Conservation (phyloP, 1,140 invertebrate species). For the Delia radicum region DNA sequence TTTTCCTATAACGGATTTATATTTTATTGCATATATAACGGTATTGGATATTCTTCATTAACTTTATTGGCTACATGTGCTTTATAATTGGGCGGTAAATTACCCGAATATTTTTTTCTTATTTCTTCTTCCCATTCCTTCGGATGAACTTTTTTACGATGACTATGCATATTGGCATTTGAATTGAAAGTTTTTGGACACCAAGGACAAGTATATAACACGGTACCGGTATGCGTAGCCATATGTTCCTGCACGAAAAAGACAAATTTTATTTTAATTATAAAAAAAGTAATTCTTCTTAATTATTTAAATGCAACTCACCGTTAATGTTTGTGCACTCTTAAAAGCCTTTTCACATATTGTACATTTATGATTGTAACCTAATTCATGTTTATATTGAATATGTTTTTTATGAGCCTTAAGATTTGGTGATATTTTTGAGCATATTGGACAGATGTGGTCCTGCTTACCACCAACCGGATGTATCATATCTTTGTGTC, state of each 20-base stretch:
- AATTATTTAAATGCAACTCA: too few relatives aligned
- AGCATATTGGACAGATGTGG: conserved; percentile 40
- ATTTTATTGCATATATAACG: too few relatives aligned
- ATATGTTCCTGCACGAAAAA: conserved; percentile 54
- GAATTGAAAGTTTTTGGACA: conserved; percentile 53
- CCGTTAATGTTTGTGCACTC: conserved; percentile 36
- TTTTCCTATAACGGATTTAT: too few relatives aligned
- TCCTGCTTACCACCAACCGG: conserved; percentile 39
- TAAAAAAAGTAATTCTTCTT: too few relatives aligned
- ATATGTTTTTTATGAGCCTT: conserved; percentile 43
- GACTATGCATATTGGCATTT: conserved; percentile 52
- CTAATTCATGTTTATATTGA: conserved; percentile 44
- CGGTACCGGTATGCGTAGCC: conserved; percentile 49
- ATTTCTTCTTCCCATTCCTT: conserved; percentile 37
- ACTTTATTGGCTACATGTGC: too few relatives aligned
- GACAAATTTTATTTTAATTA: too few relatives aligned
- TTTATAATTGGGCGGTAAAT: background rate
- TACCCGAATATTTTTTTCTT: conserved; percentile 20
- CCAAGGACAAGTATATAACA: conserved; percentile 50
- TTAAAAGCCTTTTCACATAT: conserved; percentile 51
- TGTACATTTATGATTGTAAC: conserved; percentile 38
- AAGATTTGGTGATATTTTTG: conserved; percentile 42
- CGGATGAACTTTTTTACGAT: conserved; percentile 50
- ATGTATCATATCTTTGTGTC: conserved; percentile 51
- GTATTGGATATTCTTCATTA: too few relatives aligned